Base-by-base conservation (phyloP, 2,797 vertebrate species). In the Geotrypetes seraphini region DNA sequence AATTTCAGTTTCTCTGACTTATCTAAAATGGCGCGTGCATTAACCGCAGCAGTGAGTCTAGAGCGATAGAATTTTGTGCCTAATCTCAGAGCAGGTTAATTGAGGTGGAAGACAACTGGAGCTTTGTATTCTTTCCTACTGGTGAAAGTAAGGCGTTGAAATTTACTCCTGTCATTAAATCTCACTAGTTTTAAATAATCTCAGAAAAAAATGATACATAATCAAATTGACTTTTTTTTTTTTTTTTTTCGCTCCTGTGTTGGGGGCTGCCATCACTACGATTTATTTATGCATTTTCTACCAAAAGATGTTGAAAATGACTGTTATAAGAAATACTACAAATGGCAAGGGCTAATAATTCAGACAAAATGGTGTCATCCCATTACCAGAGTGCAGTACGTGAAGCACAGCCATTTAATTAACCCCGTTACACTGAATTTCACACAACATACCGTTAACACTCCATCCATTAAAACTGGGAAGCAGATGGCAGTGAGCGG, bases 331-430 rank as follows among this genome's bases (percentile, higher is more conserved):
- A 36, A 32, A 40, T 22, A 49, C 47, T 37, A 55, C 39, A 67
- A 47, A 30, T 64, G 57, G 54, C 50, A 59, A 59, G 60, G 60
- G 64, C 69, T 70, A 71, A 73, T 63, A 67, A 69, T 71, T 61
- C 55, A 63, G 57, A 71, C 64, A 62, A 66, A 59, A 57, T 60
- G 29, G 31, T 65, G 65, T 66, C 65, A 61, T 64, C 56, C 50
- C 58, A 60, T 51, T 62, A 56, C 58, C 55, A 64, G 47, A 54
- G 53, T 57, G 57, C 57, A 60, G 49, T 57, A 60, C 69, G 51
- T 50, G 60, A 64, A 69, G 63, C 65, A 53, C 54, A 58, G 50
- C 50, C 60, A 58, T 68, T 69, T 68, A 66, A 72, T 72, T 69
- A 69, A 64, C 58, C 63, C 37, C 55, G 50, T 63, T 57, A 41